A percentile compares a stretch with the other conserved stretches of the same genome.
Evolutionary conservation across 1,140 invertebrate genomes (phyloP).

Genomic region (Sminthurinus signatus): DNA sequence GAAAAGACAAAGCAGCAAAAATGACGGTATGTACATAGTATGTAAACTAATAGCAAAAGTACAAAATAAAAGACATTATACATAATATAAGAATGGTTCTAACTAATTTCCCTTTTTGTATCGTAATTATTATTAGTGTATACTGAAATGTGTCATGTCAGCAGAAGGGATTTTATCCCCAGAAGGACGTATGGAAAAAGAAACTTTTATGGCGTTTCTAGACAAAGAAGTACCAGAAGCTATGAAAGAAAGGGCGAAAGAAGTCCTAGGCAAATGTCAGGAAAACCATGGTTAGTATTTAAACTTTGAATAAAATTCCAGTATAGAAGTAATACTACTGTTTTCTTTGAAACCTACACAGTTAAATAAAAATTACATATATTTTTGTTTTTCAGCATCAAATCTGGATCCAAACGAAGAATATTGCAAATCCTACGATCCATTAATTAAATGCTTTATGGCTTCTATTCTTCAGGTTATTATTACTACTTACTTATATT

Average conservation of each 20-base stretch:
- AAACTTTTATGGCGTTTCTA: background rate
- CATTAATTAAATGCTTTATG: slow-evolving; percentile 20
- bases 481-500: background rate
- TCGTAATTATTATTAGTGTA: background rate
- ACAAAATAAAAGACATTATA: too few species aligned
- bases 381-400: background rate
- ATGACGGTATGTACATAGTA: background rate
- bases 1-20: slow-evolving; percentile 26
- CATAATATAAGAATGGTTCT: background rate
- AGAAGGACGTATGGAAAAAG: background rate
- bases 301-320: background rate
- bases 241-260: background rate
- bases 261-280: background rate
- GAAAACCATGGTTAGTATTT: slow-evolving; percentile 7
- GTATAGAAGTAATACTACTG: too few species aligned
- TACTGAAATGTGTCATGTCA: slow-evolving; percentile 10
- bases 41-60: too few species aligned
- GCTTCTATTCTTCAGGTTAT: background rate
- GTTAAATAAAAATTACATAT: too few species aligned
- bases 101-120: too few species aligned
- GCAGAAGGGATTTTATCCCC: slow-evolving; percentile 8
- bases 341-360: too few species aligned
- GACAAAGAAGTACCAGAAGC: slow-evolving; percentile 2
- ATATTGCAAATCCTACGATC: slow-evolving; percentile 22
- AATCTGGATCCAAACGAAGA: slow-evolving; percentile 9